Evolutionary conservation across 2,113 vertebrate species (phyloP).

Genomic region (Phocoena sinus): DNA sequence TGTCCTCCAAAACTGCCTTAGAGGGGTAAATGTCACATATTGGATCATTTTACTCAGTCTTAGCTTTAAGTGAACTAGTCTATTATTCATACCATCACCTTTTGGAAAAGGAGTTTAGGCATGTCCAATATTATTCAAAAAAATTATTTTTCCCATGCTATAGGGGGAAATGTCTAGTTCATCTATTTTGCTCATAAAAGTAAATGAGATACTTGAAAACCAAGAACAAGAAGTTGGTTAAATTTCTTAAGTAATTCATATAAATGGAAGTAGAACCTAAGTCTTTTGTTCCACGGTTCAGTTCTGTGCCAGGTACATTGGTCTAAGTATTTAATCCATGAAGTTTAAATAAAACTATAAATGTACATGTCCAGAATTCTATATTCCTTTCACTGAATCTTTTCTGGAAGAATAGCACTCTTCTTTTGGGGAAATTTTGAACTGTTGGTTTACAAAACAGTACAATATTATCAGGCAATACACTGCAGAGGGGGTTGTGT

Average conservation of each 20-base stretch:
- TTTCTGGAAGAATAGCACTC: not conserved
- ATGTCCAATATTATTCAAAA: constrained; percentile 41
- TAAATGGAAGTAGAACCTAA: not conserved
- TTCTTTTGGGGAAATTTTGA: not conserved
- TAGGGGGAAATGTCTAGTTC: not conserved
- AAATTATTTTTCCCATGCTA: not conserved
- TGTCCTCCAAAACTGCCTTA: not conserved
- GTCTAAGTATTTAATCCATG: not conserved
- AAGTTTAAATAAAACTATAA: not conserved
- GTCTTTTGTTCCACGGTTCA: not conserved
- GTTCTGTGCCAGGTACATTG: not conserved
- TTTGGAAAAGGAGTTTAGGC: not conserved
- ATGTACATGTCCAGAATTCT: not conserved
- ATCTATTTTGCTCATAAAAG: constrained; percentile 12
- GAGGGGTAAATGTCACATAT: not conserved
- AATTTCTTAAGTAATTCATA: not conserved
- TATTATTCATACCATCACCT: constrained; percentile 29
- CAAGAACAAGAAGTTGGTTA: not conserved
- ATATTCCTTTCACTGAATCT: not conserved
- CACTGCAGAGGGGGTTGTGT: not conserved
- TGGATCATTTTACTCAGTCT: not conserved
- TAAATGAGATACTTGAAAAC: not conserved
- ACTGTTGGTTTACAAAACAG: not conserved
- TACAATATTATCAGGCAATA: not conserved
- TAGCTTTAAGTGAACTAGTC: constrained; percentile 9